Percentiles rank a stretch among this genome's conserved stretches.
Conservation (phyloP, 2,113 vertebrate genomes). For the Paraplagusia blochii region DNA sequence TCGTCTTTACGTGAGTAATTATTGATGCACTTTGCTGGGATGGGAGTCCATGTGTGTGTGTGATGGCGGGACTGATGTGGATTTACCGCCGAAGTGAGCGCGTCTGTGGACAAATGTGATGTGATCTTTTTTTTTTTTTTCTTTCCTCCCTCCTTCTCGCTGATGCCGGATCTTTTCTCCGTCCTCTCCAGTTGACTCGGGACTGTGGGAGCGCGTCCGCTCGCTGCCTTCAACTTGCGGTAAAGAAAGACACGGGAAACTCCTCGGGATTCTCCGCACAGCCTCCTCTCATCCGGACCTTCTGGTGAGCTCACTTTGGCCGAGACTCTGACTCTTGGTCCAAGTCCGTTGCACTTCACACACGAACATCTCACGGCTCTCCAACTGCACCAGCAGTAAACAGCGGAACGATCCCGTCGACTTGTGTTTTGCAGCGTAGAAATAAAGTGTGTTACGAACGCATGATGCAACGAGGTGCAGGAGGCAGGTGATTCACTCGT, state of each 20-base stretch:
- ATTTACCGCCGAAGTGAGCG: slow-evolving; percentile 48
- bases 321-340: neutral
- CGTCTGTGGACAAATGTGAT: slow-evolving; percentile 13
- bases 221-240: slow-evolving; percentile 70
- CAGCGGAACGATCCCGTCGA: no score
- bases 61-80: slow-evolving; percentile 45
- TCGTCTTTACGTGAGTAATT: slow-evolving; percentile 47
- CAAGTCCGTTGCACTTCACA: no score
- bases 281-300: slow-evolving; percentile 44
- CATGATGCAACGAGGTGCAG: slow-evolving; percentile 1
- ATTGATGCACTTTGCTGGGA: slow-evolving; percentile 53
- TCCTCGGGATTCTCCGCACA: slow-evolving; percentile 75
- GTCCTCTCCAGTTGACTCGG: slow-evolving; percentile 55
- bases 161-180: slow-evolving; percentile 27
- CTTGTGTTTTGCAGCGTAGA: no score
- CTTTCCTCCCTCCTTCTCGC: slow-evolving; percentile 11
- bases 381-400: no score
- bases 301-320: slow-evolving; percentile 57
- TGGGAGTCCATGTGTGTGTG: slow-evolving; percentile 1
- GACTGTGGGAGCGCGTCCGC: slow-evolving; percentile 62
- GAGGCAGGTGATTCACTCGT: neutral
- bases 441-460: neutral
- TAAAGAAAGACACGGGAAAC: slow-evolving; percentile 68
- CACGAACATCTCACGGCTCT: no score
- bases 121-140: slow-evolving; percentile 1